Base-by-base conservation (phyloP, 2,113 vertebrate genomes). In the Amphiprion ocellaris region DNA sequence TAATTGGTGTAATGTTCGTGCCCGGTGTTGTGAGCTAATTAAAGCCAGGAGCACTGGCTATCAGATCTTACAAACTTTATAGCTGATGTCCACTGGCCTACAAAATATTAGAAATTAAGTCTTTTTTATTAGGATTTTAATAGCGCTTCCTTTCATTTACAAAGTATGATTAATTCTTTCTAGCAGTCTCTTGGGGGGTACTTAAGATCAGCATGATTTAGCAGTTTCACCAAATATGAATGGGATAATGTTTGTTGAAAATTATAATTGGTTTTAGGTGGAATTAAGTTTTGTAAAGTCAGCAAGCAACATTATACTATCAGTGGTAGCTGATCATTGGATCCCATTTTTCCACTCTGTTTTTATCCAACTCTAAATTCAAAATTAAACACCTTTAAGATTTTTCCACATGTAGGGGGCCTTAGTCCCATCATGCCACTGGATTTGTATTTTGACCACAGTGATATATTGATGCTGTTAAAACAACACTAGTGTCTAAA, bases 1-100 rank as follows among this genome's bases (percentile, higher is more conserved):
- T 92, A 92, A 93, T 91, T 92, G 90, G 84, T 87, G 60, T 83
- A 90, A 90, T 90, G 79, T 81, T 84, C 54, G 59, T 81, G 79
- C 74, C 82, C 76, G 47, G 75, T 83, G 89, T 92, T 87, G 71
- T 82, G 79, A 85, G 88, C 82, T 90, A 91, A 93, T 93, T 90
- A 91, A 90, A 77, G 88, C 85, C 73, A 12, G 60, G 64, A 71
- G 86, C 87, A 84, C 33, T 69, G 84, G 85, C 76, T 68, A 85
- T 84, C 77, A 81, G 61, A 83, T 83, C 79, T 53, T 66, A 61
- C 65, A 86, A 74, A 89, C 69, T 68, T 74, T 17, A 72, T 10
- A 66, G 54, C 75, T 84, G 69, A 87, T 81, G 82, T 77, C 83
- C 68, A 67, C 54, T 59, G n/a, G 10, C 74, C 26, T 61, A 23